Percentiles rank a stretch among this genome's conserved stretches.
Evolutionary conservation across 1,140 invertebrate species (phyloP).

Genomic region (Maniola jurtina): DNA sequence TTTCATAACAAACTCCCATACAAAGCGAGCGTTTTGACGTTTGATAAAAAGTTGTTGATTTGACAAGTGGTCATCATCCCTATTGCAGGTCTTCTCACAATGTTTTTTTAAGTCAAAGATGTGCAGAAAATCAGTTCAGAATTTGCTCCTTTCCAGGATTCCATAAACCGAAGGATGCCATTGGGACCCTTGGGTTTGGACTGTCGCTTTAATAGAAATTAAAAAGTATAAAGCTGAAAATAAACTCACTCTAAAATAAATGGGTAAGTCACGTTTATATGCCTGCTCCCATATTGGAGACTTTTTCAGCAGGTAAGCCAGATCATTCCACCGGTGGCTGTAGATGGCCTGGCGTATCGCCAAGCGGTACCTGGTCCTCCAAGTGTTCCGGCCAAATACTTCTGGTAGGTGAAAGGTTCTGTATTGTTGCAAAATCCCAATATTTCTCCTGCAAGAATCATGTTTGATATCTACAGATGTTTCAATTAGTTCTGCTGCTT

Average conservation of each 20-base stretch:
- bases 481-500: constrained; percentile 43
- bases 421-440: constrained; percentile 38
- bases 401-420: constrained; percentile 30
- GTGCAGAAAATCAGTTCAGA: too few species aligned
- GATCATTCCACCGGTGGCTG: constrained; percentile 59
- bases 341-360: constrained; percentile 56
- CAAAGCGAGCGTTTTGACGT: too few species aligned
- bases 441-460: constrained; percentile 41
- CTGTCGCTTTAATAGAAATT: too few species aligned
- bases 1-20: too few species aligned
- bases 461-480: constrained; percentile 28
- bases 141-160: too few species aligned
- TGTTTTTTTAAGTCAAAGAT: too few species aligned
- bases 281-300: constrained; percentile 51
- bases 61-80: too few species aligned
- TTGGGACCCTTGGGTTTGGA: too few species aligned
- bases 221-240: too few species aligned
- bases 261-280: constrained; percentile 33
- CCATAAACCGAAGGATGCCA: too few species aligned
- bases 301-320: constrained; percentile 55
- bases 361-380: constrained; percentile 38
- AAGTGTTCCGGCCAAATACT: constrained; percentile 25
- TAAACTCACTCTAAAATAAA: constrained; percentile 59
- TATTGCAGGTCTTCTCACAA: too few species aligned
- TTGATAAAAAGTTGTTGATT: too few species aligned